Evolutionary conservation across 2,797 vertebrate species (phyloP).

Genomic region (Vultur gryphus): DNA sequence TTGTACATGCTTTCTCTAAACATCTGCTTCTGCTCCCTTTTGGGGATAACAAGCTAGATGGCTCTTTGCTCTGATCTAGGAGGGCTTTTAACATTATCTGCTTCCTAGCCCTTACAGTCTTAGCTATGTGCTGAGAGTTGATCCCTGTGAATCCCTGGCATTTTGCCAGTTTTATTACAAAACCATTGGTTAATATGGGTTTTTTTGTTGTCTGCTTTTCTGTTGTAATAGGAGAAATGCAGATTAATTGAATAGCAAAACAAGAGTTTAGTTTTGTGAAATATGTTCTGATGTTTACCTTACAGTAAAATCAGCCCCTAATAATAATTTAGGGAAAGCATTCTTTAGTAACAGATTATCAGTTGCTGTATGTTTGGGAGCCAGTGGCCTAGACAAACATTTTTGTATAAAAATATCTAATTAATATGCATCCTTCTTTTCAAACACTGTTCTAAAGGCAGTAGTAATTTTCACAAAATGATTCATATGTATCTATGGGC

Average conservation of each 20-base stretch:
- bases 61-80: not conserved
- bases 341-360: not conserved
- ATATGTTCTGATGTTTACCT: not conserved
- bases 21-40: not conserved
- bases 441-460: not conserved
- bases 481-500: not conserved
- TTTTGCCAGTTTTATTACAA: not conserved
- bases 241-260: not conserved
- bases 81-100: not conserved
- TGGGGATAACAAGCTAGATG: not conserved
- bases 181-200: not conserved
- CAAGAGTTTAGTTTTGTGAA: not conserved
- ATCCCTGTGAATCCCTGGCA: not conserved
- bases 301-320: not conserved
- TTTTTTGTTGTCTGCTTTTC: not conserved
- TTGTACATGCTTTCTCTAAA: not conserved
- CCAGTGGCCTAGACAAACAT: not conserved
- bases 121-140: not conserved
- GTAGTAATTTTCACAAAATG: not conserved
- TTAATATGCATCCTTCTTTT: not conserved
- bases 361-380: not conserved
- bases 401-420: not conserved
- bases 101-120: not conserved
- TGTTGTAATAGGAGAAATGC: not conserved
- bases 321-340: not conserved